Evolutionary conservation across 2,113 vertebrate species (phyloP).

Genomic region (Dicrurus megarhynchus): DNA sequence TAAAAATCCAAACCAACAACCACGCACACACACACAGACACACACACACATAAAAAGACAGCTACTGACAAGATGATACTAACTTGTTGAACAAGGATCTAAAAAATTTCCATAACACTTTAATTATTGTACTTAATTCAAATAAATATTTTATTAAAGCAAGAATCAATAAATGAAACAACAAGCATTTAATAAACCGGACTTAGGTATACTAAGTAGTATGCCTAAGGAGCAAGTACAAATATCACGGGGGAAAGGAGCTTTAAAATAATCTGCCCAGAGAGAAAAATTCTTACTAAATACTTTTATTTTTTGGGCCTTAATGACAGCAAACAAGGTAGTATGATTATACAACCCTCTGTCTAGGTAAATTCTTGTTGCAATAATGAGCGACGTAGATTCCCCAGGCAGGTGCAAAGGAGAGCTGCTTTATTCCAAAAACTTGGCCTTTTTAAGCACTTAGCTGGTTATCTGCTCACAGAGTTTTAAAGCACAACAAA

Average conservation of each 20-base stretch:
- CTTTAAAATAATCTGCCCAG: not conserved
- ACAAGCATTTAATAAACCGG: not conserved
- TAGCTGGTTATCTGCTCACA: too few relatives aligned
- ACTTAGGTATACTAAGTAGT: not conserved
- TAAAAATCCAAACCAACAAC: not conserved
- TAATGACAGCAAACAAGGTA: not conserved
- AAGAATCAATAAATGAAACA: not conserved
- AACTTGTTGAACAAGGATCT: not conserved
- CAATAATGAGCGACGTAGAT: too few relatives aligned
- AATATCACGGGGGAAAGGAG: not conserved
- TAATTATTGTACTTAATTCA: not conserved
- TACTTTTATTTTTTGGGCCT: not conserved
- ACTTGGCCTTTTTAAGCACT: too few relatives aligned
- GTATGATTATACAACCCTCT: not conserved
- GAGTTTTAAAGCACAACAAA: too few relatives aligned
- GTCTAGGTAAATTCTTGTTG: not conserved
- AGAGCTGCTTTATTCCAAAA: too few relatives aligned
- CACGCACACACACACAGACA: not conserved
- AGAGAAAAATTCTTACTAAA: not conserved
- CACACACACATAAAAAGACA: not conserved
- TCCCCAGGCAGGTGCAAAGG: too few relatives aligned
- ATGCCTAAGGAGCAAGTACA: not conserved
- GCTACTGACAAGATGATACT: not conserved
- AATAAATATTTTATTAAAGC: not conserved
- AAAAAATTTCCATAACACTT: not conserved